Evolutionary conservation across 2,113 vertebrate species (phyloP).

Genomic region (Neotoma lepida): DNA sequence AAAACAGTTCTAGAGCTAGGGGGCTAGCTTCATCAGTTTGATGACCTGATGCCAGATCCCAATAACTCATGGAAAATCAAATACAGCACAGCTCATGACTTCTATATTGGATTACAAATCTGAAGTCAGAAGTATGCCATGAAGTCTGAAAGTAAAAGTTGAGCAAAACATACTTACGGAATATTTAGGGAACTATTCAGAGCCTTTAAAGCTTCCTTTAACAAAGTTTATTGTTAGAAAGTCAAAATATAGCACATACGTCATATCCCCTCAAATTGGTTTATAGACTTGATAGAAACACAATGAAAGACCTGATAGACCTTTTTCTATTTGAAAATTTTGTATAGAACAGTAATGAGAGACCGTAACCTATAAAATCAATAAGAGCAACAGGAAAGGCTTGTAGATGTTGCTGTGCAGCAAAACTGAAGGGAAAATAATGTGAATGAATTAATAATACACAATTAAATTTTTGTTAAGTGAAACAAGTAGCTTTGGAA

Average conservation of each 20-base stretch:
- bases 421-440: not conserved
- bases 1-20: not conserved
- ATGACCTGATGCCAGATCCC: not conserved
- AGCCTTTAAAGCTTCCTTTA: slow-evolving; percentile 5
- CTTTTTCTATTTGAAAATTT: slow-evolving; percentile 37
- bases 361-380: not conserved
- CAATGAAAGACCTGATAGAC: not conserved
- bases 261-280: not conserved
- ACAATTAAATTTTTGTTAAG: not conserved
- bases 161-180: not conserved
- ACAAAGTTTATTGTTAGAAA: slow-evolving; percentile 17
- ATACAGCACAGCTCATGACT: not conserved
- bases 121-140: not conserved
- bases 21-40: not conserved
- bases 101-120: not conserved
- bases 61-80: not conserved
- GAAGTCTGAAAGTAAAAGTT: not conserved
- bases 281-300: not conserved
- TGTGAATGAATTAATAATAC: not conserved
- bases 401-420: not conserved
- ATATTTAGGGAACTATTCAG: not conserved
- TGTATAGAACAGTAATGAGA: not conserved
- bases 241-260: slow-evolving; percentile 9
- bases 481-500: not conserved
- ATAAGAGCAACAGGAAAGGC: not conserved